Conservation (phyloP, 2,797 vertebrate species). For the Lithobates sylvaticus region DNA sequence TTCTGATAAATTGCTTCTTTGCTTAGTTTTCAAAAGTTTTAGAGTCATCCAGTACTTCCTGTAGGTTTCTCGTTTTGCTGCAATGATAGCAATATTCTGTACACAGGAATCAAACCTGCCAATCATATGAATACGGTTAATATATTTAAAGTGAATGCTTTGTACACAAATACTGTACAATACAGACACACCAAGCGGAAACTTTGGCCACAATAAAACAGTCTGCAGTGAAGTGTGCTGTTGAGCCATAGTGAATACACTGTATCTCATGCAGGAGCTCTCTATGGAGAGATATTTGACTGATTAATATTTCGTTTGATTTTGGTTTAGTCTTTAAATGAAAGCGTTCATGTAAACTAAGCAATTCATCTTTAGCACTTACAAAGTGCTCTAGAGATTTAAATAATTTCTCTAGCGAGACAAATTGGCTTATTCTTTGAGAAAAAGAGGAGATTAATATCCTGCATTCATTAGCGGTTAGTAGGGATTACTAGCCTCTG, state of each 20-base stretch:
- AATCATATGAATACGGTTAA: background rate
- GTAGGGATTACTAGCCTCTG: slow-evolving; percentile 6
- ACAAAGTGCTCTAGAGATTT: slow-evolving; percentile 10
- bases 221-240: background rate
- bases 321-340: slow-evolving; percentile 25
- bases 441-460: slow-evolving; percentile 26
- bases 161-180: background rate
- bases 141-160: background rate
- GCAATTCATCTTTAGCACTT: background rate
- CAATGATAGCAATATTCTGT: background rate
- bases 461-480: slow-evolving; percentile 27
- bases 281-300: slow-evolving; percentile 6
- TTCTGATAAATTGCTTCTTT: background rate
- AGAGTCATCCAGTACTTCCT: background rate
- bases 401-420: slow-evolving; percentile 6
- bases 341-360: background rate
- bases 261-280: background rate
- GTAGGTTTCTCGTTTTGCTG: background rate
- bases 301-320: slow-evolving; percentile 12
- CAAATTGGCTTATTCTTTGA: slow-evolving; percentile 24
- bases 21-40: background rate
- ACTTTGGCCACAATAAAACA: background rate
- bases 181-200: background rate
- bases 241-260: background rate
- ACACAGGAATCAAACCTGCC: background rate